Evolutionary conservation across 2,797 vertebrate genomes (phyloP).

Genomic region (Etheostoma nigrum): DNA sequence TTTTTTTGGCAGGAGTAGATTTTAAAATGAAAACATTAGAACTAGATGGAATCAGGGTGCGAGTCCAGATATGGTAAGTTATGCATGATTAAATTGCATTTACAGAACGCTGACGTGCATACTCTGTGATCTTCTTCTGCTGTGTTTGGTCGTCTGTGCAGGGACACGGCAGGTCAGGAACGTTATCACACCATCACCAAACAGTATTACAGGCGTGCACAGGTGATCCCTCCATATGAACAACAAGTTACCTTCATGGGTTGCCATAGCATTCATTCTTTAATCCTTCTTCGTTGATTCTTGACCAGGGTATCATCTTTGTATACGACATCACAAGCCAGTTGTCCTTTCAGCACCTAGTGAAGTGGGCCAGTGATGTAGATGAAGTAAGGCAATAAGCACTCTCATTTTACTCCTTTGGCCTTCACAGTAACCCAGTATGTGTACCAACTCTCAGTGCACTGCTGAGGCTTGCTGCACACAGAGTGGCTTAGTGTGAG

Average conservation of each 20-base stretch:
- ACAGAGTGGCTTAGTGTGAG: conserved; percentile 4
- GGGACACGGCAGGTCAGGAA: conserved; percentile 98
- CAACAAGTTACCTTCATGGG: neutral
- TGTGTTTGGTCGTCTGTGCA: conserved; percentile 69
- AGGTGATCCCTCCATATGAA: conserved; percentile 80
- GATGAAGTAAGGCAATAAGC: conserved; percentile 88
- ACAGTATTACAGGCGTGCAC: conserved; percentile 96
- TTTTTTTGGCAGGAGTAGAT: conserved; percentile 88
- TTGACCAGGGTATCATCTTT: conserved; percentile 90
- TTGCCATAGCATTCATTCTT: neutral
- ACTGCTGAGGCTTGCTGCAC: neutral
- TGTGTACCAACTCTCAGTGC: conserved; percentile 12
- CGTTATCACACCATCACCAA: conserved; percentile 96
- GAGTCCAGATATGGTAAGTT: conserved; percentile 96
- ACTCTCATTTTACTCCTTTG: neutral
- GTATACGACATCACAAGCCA: conserved; percentile 93
- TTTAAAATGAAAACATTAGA: conserved; percentile 99
- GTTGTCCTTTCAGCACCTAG: conserved; percentile 93
- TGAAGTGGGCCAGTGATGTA: conserved; percentile 95
- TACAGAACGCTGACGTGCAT: neutral
- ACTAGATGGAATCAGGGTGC: conserved; percentile 93
- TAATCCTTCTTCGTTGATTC: conserved; percentile 13
- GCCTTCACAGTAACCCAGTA: conserved; percentile 12
- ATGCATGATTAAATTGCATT: neutral
- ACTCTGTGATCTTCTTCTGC: neutral